Base-by-base conservation (phyloP, 2,888 invertebrate species). In the Timandra comae region DNA sequence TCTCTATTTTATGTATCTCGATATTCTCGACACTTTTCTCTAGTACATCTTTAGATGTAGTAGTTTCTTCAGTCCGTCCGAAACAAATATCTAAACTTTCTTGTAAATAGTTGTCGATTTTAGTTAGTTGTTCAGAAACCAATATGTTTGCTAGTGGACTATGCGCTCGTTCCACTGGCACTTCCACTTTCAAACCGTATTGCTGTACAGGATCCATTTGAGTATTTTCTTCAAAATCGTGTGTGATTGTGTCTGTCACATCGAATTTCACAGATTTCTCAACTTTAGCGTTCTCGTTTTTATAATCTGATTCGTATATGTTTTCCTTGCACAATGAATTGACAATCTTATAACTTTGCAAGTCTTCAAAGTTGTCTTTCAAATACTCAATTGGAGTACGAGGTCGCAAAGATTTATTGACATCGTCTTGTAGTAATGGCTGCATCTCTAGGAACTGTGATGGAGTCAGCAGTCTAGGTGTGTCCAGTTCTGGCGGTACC, bases 331-430 rank as follows among this genome's bases (percentile, higher is more conserved):
- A 69, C 12, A 85, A 34, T 4, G 76, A 75, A 47, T 68, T 82
- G n/a, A 85, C 84, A 33, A 85, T 80, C 63, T 80, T 84, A 49
- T 85, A 85, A 49, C 85, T 85, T 33, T 76, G 71, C 39, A 85
- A 66, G 54, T 82, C 84, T 62, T 76, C 75, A 46, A 63, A 82
- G 35, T 76, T 62, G 38, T 84, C 67, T 47, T 65, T 75, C 26
- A 82, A 56, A 21, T 67, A 73, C 41, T 69, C 64, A 13, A 78
- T 48, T 12, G 77, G 70, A 29, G 60, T 63, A 24, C 19, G 20
- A 11, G 13, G 2, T 21, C 27, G 21, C 30, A 38, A 7, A 42
- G 12, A 10, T 28, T 11, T 6, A 6, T 10, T 9, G 16, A 16
- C 16, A 16, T 6, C 30, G 22, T 36, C 11, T 26, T 33, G 40